phyloP scores from a whole-genome alignment of 2,113 vertebrate genomes.

The Tachysurus vachellii region DNA sequence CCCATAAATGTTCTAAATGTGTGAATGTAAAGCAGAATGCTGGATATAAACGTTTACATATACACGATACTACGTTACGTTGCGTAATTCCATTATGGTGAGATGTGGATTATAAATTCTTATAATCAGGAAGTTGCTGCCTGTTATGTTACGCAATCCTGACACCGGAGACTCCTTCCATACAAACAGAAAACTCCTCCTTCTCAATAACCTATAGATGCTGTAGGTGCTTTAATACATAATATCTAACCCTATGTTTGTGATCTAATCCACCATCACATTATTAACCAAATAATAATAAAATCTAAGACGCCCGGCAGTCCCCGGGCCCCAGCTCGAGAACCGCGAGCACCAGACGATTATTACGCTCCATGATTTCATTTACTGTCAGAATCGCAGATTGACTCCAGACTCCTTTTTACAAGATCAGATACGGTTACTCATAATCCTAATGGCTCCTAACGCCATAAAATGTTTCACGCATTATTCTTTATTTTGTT shows the following conservation, averaged over 20 bases:
- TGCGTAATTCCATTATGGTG: too few species aligned
- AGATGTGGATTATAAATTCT: too few species aligned
- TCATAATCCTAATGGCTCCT: slow-evolving; percentile 49
- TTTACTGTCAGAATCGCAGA: slow-evolving; percentile 25
- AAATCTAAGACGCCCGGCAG: background rate
- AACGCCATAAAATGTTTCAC: slow-evolving; percentile 52
- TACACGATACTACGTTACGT: too few species aligned
- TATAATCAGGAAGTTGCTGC: too few species aligned
- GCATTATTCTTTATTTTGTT: slow-evolving; percentile 54
- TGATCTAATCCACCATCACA: background rate
- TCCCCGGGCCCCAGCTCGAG: background rate
- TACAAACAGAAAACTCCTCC: too few species aligned
- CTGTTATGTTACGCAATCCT: too few species aligned
- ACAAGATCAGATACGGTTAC: slow-evolving; percentile 16
- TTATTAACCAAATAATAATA: background rate
- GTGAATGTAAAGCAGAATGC: too few species aligned
- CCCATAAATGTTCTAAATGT: too few species aligned
- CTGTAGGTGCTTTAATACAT: background rate
- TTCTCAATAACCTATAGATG: background rate
- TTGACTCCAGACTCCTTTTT: slow-evolving; percentile 22
- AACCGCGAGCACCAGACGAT: background rate
- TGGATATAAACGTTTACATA: too few species aligned
- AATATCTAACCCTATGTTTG: background rate
- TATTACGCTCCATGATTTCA: background rate
- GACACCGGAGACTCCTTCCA: too few species aligned